These are phyloP conservation scores for Lapara coniferarum DNA, from an alignment of 2,888 invertebrate species.

Conservation along the genomic window DNA sequence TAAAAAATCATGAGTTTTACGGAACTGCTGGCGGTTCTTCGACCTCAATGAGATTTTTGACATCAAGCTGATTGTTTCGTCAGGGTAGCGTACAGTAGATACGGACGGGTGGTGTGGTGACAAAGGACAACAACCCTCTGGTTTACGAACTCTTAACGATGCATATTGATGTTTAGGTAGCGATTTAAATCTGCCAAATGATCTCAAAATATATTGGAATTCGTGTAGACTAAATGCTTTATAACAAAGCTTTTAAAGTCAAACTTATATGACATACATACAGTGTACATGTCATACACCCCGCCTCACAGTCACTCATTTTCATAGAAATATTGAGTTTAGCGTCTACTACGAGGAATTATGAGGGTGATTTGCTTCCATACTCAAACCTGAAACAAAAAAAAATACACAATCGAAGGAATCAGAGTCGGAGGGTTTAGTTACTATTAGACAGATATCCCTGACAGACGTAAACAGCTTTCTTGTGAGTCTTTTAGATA, in stretches of 20 bases:
- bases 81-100: slow-evolving; percentile 5
- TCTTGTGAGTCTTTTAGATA: too few species aligned
- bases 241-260: background rate
- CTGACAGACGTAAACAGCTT: too few species aligned
- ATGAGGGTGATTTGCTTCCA: too few species aligned
- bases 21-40: slow-evolving; percentile 60
- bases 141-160: slow-evolving; percentile 22
- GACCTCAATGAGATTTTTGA: slow-evolving; percentile 53
- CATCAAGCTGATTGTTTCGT: slow-evolving; percentile 35
- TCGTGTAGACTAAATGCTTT: background rate
- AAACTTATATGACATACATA: too few species aligned
- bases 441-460: too few species aligned
- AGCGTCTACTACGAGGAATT: too few species aligned
- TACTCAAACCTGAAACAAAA: too few species aligned
- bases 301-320: too few species aligned
- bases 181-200: slow-evolving; percentile 2
- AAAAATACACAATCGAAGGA: too few species aligned
- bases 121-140: slow-evolving; percentile 26
- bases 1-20: slow-evolving; percentile 42
- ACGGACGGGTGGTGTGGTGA: background rate
- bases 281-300: too few species aligned
- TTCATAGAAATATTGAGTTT: too few species aligned
- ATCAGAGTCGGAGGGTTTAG: too few species aligned
- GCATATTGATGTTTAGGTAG: slow-evolving; percentile 8
- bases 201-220: background rate